A percentile compares a stretch with the other conserved stretches of the same genome.
These are phyloP conservation scores for Drosophila anceps DNA, from an alignment of 2,888 invertebrate species.

Conservation along the genomic window DNA sequence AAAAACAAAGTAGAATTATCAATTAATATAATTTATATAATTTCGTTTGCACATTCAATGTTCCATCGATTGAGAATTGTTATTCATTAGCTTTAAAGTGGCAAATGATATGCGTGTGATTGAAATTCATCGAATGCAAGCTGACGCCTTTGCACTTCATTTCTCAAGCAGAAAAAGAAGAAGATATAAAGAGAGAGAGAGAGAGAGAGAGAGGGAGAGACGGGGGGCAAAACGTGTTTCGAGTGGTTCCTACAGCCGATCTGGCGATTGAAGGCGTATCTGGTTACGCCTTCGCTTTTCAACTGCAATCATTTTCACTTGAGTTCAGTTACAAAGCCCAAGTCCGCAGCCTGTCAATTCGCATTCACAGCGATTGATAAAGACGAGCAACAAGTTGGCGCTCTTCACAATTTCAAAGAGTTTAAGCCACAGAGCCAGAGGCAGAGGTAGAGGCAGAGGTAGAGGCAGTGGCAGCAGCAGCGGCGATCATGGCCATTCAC, in stretches of 20 bases:
- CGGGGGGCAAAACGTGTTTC: conserved; percentile 49
- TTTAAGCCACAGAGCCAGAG: conserved; percentile 17
- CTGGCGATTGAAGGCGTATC: conserved; percentile 75
- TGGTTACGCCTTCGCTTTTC: conserved; percentile 77
- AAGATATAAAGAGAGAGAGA: not conserved
- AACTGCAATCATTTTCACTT: conserved; percentile 73
- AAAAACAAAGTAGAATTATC: not conserved
- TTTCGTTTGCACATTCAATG: not conserved
- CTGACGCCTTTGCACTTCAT: conserved; percentile 77
- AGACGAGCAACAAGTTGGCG: conserved; percentile 61
- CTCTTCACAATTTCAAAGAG: conserved; percentile 44
- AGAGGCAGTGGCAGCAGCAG: conserved; percentile 20
- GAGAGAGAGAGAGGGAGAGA: not conserved
- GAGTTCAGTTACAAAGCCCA: conserved; percentile 67
- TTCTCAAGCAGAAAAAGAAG: conserved; percentile 40
- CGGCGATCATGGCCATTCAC: conserved; percentile 60
- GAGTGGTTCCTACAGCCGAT: conserved; percentile 57
- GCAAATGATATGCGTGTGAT: conserved; percentile 78
- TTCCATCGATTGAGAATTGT: conserved; percentile 20
- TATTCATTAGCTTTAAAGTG: conserved; percentile 47
- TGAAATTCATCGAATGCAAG: conserved; percentile 75
- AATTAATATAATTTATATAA: conserved; percentile 20
- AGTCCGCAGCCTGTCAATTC: conserved; percentile 70
- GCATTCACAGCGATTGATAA: conserved; percentile 59
- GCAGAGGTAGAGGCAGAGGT: conserved; percentile 19